Evolutionary conservation across 2,888 invertebrate genomes (phyloP), one percentile per base, ranked within the genome.

Genomic region (Taphrorychus bicolor): DNA sequence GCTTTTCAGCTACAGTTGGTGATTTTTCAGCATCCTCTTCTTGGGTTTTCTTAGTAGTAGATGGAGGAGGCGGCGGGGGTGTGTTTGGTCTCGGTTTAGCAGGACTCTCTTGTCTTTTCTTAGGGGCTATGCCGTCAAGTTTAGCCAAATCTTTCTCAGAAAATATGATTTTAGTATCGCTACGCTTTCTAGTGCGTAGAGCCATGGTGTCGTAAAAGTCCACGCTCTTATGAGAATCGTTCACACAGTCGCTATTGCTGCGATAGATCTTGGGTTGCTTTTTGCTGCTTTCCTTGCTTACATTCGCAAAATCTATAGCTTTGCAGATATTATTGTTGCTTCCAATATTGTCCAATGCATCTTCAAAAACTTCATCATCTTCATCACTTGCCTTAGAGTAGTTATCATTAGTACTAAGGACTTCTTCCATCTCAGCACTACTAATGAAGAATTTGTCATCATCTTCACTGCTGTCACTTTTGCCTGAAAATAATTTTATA

Each of bases 201-300:
- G 94, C 91, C 91, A 94, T 94, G 21, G 94, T 94, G 80, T 95
- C 94, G 78, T 90, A 85, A 80, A 92, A 92, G 69, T 85, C 85
- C 7, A 90, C 87, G 57, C 87, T 79, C 32, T 75, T 71, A n/a
- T 76, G 72, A 56, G 78, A 78, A 57, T 77, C 77, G 48, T 71
- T 75, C 14, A 79, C 75, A 9, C 84, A 80, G 61, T 84, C 84
- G 75, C 84, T 84, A 45, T 81, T 76, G 66, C 82, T 82, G 59
- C 84, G 76, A 14, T 81, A 77, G 17, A 84, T 71, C 63, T 69
- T 75, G 11, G 21, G 4, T 19, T 18, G 7, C 19, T 19, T 40
- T 42, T 42, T 57, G n/a, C n/a, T n/a, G n/a, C n/a, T n/a, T n/a
- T n/a, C n/a, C n/a, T n/a, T n/a, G n/a, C n/a, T n/a, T n/a, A n/a